Evolutionary conservation across 2,888 invertebrate species (phyloP), one percentile per base, ranked within the genome.

Genomic region (Andrena bicolor): DNA sequence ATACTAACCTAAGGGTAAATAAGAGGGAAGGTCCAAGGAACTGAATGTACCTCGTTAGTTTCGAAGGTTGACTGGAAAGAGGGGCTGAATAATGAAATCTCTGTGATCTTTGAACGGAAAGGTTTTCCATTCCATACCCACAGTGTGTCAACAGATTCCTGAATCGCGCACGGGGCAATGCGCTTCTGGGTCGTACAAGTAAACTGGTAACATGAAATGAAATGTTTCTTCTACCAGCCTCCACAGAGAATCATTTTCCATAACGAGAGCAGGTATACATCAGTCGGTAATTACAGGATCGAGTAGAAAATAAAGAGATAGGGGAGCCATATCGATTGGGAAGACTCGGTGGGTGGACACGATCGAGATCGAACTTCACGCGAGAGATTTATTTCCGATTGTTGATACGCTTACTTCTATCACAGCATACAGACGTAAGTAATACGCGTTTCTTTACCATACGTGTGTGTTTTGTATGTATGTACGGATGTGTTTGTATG

Each of bases 351-450:
- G 68, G 81, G 56, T 71, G 48, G 35, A 73, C 41, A 72, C 35
- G 60, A 76, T 53, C 56, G 58, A 82, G 53, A 71, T 66, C 26
- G 76, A 23, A 66, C 20, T 78, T 84, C 73, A 77, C 87, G 87
- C 84, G 87, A 86, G 86, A 84, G 76, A 86, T 88, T 88, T 86
- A 85, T 88, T 86, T 90, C 89, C 88, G 91, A 91, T 91, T 92
- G 91, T 91, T 92, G 91, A 92, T 92, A 91, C 92, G 92, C 92
- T 92, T 92, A 92, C 91, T 91, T 92, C 92, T 92, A 92, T 92
- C 92, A 92, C 92, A 92, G 92, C 91, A 92, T 91, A 90, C 88
- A 84, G 85, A 86, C 86, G 86, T 85, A 85, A 78, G 78, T 85
- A 85, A 78, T 73, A 83, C 86, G 83, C 78, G 86, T 77, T 82